Evolutionary conservation across 2,888 invertebrate species (phyloP).

Genomic region (Zygaena filipendulae): DNA sequence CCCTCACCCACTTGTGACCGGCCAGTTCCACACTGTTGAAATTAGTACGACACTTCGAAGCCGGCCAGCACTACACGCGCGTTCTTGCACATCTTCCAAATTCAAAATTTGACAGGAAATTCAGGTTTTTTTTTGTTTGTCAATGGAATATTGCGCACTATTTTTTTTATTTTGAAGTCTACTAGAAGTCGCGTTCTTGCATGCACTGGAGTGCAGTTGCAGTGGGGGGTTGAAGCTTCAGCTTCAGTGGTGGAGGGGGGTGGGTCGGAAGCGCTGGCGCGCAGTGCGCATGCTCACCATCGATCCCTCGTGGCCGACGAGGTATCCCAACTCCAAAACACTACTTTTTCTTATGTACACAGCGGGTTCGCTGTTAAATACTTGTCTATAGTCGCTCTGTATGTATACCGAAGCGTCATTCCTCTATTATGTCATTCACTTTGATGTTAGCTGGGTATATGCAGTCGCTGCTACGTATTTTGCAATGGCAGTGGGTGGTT

Average conservation of each 20-base stretch:
- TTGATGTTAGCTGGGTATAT: no score
- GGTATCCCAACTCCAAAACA: conserved; percentile 43
- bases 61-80: conserved; percentile 10
- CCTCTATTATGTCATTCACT: conserved; percentile 61
- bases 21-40: conserved; percentile 13
- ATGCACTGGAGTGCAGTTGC: conserved; percentile 67
- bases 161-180: conserved; percentile 34
- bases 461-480: no score
- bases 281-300: conserved; percentile 54
- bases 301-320: conserved; percentile 53
- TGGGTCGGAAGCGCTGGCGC: conserved; percentile 30
- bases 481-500: no score
- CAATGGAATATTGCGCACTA: conserved; percentile 24
- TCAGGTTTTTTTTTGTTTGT: conserved; percentile 14
- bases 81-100: conserved; percentile 15
- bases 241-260: conserved; percentile 20
- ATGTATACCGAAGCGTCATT: conserved; percentile 23
- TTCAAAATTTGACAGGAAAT: conserved; percentile 12
- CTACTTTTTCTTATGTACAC: conserved; percentile 33
- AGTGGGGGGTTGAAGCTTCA: conserved; percentile 35
- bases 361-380: conserved; percentile 8
- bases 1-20: conserved; percentile 21
- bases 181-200: conserved; percentile 38
- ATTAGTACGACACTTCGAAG: conserved; percentile 10
- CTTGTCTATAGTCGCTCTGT: conserved; percentile 18